Evolutionary conservation across 1,140 invertebrate species (phyloP).

Genomic region (Lepidostoma basale): DNA sequence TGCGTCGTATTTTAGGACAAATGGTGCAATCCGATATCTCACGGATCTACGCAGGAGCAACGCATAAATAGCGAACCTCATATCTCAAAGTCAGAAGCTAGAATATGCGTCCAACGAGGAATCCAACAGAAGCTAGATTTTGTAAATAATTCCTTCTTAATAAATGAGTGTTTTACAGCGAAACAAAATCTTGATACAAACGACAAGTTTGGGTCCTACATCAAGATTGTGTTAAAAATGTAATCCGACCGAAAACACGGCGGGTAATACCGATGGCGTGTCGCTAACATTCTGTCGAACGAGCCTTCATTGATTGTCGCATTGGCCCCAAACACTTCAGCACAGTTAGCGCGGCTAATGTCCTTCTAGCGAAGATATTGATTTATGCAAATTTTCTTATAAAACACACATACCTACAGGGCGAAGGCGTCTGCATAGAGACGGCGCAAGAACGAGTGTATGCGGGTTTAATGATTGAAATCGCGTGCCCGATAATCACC

Average conservation of each 20-base stretch:
- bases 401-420: conserved; percentile 13
- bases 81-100: no score
- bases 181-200: conserved; percentile 10
- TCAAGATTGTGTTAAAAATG: conserved; percentile 20
- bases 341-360: conserved; percentile 14
- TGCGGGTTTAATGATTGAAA: conserved; percentile 43
- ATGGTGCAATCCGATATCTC: neutral
- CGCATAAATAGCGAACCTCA: no score
- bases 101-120: no score
- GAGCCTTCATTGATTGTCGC: conserved; percentile 13
- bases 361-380: conserved; percentile 39
- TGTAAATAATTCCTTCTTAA: neutral
- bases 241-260: conserved; percentile 13
- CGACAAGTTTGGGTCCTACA: neutral
- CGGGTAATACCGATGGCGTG: conserved; percentile 8
- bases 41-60: no score
- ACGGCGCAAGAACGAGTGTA: conserved; percentile 1
- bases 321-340: conserved; percentile 1
- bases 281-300: conserved; percentile 11
- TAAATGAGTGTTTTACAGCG: neutral
- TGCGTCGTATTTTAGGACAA: neutral
- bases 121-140: no score
- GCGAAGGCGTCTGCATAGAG: conserved; percentile 26
- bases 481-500: conserved; percentile 41
- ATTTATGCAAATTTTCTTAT: conserved; percentile 45